Base-by-base conservation (phyloP, 2,888 invertebrate species). In the Perithous albicinctus region DNA sequence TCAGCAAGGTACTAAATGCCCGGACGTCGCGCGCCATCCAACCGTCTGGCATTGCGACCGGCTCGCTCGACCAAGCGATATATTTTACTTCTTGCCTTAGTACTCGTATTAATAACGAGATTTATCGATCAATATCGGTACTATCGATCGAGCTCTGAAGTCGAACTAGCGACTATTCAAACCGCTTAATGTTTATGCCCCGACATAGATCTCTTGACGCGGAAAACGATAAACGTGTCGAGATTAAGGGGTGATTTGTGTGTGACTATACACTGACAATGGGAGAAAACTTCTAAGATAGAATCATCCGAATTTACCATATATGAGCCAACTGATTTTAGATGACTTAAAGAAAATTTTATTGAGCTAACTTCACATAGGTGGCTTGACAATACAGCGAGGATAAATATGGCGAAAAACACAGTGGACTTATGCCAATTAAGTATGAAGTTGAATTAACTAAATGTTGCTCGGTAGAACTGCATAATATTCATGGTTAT, bases 91-190 rank as follows among this genome's bases (percentile, higher is more conserved):
- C 79, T 85, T 85, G 78, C 54, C 73, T 64, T 78, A 63, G 70
- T 66, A 76, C 66, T 66, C 78, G 81, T 85, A 84, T 86, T 84
- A 86, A 86, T 87, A 87, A 84, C 83, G 75, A 80, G 85, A 88
- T 87, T 87, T 88, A 88, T 87, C 82, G 79, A 81, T 72, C 74
- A 84, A 86, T 87, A 87, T 86, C 87, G 85, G 83, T 85, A 64
- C 54, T 54, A 73, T 51, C 59, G 78, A 74, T 78, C 72, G 23
- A 23, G 78, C 43, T 51, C 56, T 56, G 51, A 48, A 56, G 56
- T 67, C 35, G 48, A 26, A 5, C 64, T 38, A 15, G 15, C 18
- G 66, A 59, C 46, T 38, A 72, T 78, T 38, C 69, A 35, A 76
- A 63, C 18, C 43, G 20, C 29, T 51, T 72, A 66, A 67, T 70